Conservation (phyloP, 1,140 invertebrate species). For the Cylas formicarius region DNA sequence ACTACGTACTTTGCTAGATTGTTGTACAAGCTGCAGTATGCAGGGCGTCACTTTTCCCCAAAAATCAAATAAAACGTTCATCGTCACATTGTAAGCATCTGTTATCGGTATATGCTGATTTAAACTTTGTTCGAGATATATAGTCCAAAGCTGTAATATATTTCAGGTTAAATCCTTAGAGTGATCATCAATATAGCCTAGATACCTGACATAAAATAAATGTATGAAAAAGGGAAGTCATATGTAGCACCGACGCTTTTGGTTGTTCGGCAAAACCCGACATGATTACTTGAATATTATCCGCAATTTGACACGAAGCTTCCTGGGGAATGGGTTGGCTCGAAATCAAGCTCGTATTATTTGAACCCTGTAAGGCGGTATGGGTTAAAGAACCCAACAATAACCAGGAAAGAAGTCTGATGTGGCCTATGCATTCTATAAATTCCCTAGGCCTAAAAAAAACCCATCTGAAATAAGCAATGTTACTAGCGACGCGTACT, state of each 20-base stretch:
- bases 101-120: constrained; percentile 55
- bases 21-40: constrained; percentile 85
- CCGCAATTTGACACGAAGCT: constrained; percentile 90
- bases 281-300: constrained; percentile 92
- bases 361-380: constrained; percentile 55
- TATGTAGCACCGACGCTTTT: constrained; percentile 82
- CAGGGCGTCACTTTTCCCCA: constrained; percentile 97
- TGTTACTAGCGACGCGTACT: constrained; percentile 14
- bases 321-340: constrained; percentile 92
- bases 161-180: neutral
- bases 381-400: constrained; percentile 89
- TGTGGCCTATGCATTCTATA: constrained; percentile 89
- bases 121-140: constrained; percentile 91
- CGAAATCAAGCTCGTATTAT: constrained; percentile 40
- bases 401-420: constrained; percentile 92
- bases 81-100: constrained; percentile 63
- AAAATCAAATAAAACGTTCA: constrained; percentile 91
- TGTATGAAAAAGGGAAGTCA: constrained; percentile 81
- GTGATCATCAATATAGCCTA: neutral
- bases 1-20: constrained; percentile 79
- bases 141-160: constrained; percentile 79
- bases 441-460: constrained; percentile 80
- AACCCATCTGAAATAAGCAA: constrained; percentile 7
- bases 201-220: constrained; percentile 72
- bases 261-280: constrained; percentile 95